Base-by-base conservation (phyloP, 1,140 invertebrate species). In the Pachypeltis micranthus region DNA sequence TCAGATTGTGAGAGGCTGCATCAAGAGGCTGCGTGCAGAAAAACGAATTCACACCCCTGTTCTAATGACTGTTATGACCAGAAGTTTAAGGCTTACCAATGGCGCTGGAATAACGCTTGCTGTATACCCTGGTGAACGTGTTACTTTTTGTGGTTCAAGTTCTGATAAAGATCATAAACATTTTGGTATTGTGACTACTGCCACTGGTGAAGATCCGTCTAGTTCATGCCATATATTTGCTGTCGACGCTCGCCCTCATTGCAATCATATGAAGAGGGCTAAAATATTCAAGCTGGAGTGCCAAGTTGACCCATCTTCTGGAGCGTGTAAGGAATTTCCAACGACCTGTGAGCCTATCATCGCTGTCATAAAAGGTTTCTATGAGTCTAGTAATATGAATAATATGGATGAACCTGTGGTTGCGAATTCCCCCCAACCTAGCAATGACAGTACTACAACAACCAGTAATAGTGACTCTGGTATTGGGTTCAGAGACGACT, bases 141-240 rank as follows among this genome's bases (percentile, higher is more conserved):
- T 96, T 1, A 85, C 90, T 34, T 96, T 90, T 70, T 92, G 92
- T 66, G 93, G 91, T 65, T 87, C 90, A 1, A 88, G 89, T 61
- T 88, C 88, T 14, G 90, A 94, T 69, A 90, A 90, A 70, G 91
- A 95, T 69, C 86, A 90, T 68, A 80, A 90, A 47, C 95, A 92
- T 74, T 96, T 96, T 73, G 93, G 93, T 2, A 80, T 96, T 54
- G 86, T 96, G 0, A 96, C 93, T 0, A 86, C 86, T 67, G 86
- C 87, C 66, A 62, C 71, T 59, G 70, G 69, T 25, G 72, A 74
- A 65, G 70, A 72, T 68, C 61, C 87, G 0, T 91, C 90, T 14
- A 91, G 90, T 71, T 94, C 92, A 39, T 96, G 93, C 72, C 93
- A 98, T 74, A 91, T 96, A 0, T 98, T 98, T 73, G 91, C 90